Evolutionary conservation across 64 coral and sea anemone genomes (phyloP).

Genomic region (Stichodactyla mertensii): DNA sequence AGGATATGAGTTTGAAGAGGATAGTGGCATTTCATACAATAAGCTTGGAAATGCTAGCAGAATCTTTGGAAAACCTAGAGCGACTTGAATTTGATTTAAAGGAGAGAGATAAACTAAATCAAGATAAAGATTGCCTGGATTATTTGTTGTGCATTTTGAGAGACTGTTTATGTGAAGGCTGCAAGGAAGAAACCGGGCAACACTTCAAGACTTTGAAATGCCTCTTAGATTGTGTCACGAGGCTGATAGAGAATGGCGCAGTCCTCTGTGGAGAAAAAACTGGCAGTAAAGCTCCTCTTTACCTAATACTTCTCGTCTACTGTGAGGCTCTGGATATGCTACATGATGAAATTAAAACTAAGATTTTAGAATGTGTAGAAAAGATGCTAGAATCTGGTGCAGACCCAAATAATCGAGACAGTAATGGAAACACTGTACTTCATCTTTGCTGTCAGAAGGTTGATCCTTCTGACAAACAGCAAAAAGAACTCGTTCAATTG

Average conservation of each 20-base stretch:
- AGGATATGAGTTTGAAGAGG: neutral
- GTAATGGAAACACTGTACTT: neutral
- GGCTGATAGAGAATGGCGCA: neutral
- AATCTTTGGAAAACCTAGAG: neutral
- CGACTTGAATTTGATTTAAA: neutral
- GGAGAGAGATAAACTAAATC: neutral
- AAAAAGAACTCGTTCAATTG: neutral
- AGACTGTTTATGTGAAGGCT: neutral
- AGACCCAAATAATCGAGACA: neutral
- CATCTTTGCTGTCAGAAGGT: neutral
- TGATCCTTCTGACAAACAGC: neutral
- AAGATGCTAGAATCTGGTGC: neutral
- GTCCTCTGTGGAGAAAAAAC: neutral
- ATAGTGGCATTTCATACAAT: neutral
- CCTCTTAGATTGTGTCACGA: neutral
- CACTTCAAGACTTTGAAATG: neutral
- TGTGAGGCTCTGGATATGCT: neutral
- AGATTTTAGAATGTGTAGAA: neutral
- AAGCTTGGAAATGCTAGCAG: too few relatives aligned
- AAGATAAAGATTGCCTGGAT: neutral
- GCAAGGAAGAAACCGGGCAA: neutral
- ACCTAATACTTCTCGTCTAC: neutral
- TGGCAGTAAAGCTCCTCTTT: neutral
- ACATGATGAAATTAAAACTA: neutral
- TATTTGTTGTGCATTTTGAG: neutral